phyloP scores from a whole-genome alignment of 2,888 invertebrate species.

The Mechanitis messenoides region DNA sequence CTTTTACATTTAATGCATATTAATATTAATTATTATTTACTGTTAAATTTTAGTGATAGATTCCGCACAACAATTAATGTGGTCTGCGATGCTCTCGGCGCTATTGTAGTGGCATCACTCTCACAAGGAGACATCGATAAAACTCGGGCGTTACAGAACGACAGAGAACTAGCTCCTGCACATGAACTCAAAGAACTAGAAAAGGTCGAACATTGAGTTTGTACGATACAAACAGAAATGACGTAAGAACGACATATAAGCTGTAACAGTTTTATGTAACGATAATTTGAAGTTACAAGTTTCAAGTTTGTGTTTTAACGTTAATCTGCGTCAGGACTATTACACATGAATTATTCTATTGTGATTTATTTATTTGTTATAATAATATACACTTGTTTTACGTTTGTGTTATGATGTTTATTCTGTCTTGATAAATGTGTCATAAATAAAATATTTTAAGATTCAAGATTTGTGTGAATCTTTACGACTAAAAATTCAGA shows the following conservation, averaged over 20 bases:
- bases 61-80: conserved; percentile 95
- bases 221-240: conserved; percentile 10
- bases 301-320: conserved; percentile 44
- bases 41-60: conserved; percentile 80
- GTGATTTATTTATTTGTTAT: conserved; percentile 29
- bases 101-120: conserved; percentile 91
- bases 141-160: conserved; percentile 57
- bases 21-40: neutral
- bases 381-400: neutral
- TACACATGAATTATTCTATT: conserved; percentile 28
- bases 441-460: too few species aligned
- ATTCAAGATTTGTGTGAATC: too few species aligned
- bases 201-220: conserved; percentile 62
- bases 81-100: conserved; percentile 95
- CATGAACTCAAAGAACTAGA: conserved; percentile 82
- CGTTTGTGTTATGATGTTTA: neutral
- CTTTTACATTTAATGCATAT: neutral
- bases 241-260: conserved; percentile 1
- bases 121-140: conserved; percentile 82
- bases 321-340: conserved; percentile 43
- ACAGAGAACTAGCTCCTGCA: conserved; percentile 69
- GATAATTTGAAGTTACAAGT: conserved; percentile 21
- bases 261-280: conserved; percentile 18
- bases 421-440: neutral
- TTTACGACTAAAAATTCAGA: too few species aligned